Evolutionary conservation across 2,113 vertebrate genomes (phyloP), one percentile per base, ranked within the genome.

Genomic region (Gallinago jamesoni): DNA sequence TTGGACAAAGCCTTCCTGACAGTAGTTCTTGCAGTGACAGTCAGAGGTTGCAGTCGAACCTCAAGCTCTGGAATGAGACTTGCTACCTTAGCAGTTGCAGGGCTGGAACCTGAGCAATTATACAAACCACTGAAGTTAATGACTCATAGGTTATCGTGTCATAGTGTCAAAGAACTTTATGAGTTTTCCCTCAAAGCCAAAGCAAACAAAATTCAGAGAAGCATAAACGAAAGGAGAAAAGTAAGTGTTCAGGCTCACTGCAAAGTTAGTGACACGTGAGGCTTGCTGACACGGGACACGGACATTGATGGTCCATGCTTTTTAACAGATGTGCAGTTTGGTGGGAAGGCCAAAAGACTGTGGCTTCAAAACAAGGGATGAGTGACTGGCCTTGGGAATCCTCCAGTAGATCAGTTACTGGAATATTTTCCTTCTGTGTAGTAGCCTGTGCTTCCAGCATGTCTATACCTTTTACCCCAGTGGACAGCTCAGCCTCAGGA

Each of bases 161-260:
- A 91, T 70, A 78, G 83, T 96, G 90, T 96, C 94, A 92, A 72
- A 81, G 73, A 96, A 80, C 81, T 96, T 89, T 87, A 84, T 89
- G 84, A 69, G 74, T 94, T 97, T 94, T 84, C 55, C 87, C 81
- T 93, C 59, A 87, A 85, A 94, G 87, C 91, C 91, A 96, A 96
- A 96, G 77, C 89, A 94, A 94, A 94, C 92, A 85, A 77, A 94
- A 91, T 91, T 91, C 94, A 94, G 91, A 73, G 84, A 94, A 87
- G 87, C 63, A 64, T 95, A 93, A 92, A 93, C 60, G 57, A 87
- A 79, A 94, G 78, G 89, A 91, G 81, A 96, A 97, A 96, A 95
- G 93, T 84, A 94, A 96, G 53, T 79, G 87, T 95, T 95, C 87
- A 95, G 96, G 94, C 94, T 97, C 96, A 94, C 91, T 96, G 94